These are phyloP conservation scores for Clarias magur DNA, from an alignment of 2,113 vertebrate genomes.

Conservation along the genomic window DNA sequence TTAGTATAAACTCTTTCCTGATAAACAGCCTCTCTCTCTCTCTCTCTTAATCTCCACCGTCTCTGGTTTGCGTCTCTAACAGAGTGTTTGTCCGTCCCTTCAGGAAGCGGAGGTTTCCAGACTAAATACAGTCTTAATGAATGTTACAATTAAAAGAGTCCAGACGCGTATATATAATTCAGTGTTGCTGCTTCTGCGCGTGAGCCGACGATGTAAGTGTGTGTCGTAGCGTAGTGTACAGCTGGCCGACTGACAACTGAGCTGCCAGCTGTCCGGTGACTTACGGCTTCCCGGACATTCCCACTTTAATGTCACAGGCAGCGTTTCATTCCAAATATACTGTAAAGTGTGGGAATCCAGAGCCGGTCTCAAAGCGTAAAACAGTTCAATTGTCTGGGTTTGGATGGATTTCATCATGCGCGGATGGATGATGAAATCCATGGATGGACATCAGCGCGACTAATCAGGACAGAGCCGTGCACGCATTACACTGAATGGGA, in stretches of 20 bases:
- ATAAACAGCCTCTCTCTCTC: not conserved
- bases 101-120: not conserved
- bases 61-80: not conserved
- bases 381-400: not conserved
- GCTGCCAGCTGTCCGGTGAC: slow-evolving; percentile 2
- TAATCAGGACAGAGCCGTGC: not conserved
- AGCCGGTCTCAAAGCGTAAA: not conserved
- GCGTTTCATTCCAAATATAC: slow-evolving; percentile 1
- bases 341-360: not conserved
- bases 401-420: no score
- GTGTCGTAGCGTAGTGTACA: not conserved
- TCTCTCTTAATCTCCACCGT: not conserved
- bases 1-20: not conserved
- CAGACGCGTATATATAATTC: not conserved
- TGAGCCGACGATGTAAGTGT: not conserved
- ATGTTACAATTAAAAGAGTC: not conserved
- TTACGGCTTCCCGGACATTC: slow-evolving; percentile 1
- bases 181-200: not conserved
- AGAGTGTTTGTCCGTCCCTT: not conserved
- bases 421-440: no score
- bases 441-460: slow-evolving; percentile 7
- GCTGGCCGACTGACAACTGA: not conserved
- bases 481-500: not conserved
- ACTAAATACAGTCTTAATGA: not conserved
- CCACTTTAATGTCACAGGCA: not conserved